Base-by-base conservation (phyloP, 2,888 invertebrate genomes). In the Phragmatobia fuliginosa region DNA sequence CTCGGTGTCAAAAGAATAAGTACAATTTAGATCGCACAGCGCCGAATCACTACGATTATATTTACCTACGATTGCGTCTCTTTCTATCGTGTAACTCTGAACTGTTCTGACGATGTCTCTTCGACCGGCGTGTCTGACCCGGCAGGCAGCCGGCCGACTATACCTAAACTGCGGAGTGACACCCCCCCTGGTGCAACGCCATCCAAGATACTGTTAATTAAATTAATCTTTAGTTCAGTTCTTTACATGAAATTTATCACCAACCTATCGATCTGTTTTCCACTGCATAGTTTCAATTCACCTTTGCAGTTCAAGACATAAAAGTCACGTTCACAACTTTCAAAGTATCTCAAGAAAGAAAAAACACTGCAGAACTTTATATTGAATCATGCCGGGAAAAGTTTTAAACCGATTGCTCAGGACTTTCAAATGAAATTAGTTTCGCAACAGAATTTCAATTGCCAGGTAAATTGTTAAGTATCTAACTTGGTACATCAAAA, bases 391-490 rank as follows among this genome's bases (percentile, higher is more conserved):
- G 78, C 63, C 62, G 71, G 72, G 62, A 59, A 45, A 81, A 81
- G 75, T 81, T 77, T 74, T 75, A 75, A 80, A 77, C 70, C 73
- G 75, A 75, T 79, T 73, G 70, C 73, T 75, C 64, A 67, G 62
- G 62, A 81, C 73, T 75, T 79, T 58, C 25, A 60, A 77, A 72
- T 70, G 66, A 73, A 77, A 79, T 80, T 77, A 77, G 73, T 79
- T 80, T 75, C 64, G 66, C 62, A 74, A 68, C 68, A 77, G 75
- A 82, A 81, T 82, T 82, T 82, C 78, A 82, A 81, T 77, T 65
- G 82, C 38, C 77, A 80, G 77, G 82, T 81, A 77, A 77, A 78
- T 71, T 71, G 75, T 73, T 71, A 68, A 69, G 72, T 72, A 66
- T 59, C 45, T 38, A 77, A 79, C 74, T 80, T 80, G n/a, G 36